Conservation (phyloP, 1,140 invertebrate genomes). For the Tigriopus japonicus region DNA sequence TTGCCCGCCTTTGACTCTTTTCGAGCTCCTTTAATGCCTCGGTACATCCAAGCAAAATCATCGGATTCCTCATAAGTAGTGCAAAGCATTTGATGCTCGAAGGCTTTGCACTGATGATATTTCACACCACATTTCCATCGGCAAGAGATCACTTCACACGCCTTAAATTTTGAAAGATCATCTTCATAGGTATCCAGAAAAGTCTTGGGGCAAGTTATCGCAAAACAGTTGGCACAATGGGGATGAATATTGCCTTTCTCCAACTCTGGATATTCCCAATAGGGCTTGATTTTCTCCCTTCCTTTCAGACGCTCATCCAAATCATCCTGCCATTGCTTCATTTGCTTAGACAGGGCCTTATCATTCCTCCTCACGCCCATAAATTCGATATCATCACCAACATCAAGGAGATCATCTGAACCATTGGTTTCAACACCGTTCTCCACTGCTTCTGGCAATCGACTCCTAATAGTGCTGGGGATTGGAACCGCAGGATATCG, state of each 20-base stretch:
- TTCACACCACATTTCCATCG: not conserved
- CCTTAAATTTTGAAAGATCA: not conserved
- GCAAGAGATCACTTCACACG: not conserved
- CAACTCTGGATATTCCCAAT: conserved; percentile 9
- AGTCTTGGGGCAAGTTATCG: too few species aligned
- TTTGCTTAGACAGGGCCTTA: not conserved
- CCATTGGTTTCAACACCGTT: not conserved
- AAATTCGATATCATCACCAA: not conserved
- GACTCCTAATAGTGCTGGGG: not conserved
- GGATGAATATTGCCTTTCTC: conserved; percentile 12
- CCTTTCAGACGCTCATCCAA: not conserved
- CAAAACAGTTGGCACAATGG: conserved; percentile 2
- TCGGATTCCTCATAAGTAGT: not conserved
- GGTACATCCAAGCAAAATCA: conserved; percentile 3
- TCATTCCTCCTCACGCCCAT: not conserved
- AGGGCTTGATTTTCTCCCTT: not conserved
- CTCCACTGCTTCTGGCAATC: not conserved
- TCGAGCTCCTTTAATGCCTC: conserved; percentile 1
- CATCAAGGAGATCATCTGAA: not conserved
- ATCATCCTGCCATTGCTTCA: conserved; percentile 9
- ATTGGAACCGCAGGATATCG: not conserved
- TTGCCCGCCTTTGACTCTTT: not conserved
- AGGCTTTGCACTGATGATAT: conserved; percentile 3
- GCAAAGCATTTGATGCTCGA: conserved; percentile 1
- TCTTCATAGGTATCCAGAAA: not conserved